Evolutionary conservation across 2,113 vertebrate genomes (phyloP), one percentile per base, ranked within the genome.

Genomic region (Leucoraja erinaceus): DNA sequence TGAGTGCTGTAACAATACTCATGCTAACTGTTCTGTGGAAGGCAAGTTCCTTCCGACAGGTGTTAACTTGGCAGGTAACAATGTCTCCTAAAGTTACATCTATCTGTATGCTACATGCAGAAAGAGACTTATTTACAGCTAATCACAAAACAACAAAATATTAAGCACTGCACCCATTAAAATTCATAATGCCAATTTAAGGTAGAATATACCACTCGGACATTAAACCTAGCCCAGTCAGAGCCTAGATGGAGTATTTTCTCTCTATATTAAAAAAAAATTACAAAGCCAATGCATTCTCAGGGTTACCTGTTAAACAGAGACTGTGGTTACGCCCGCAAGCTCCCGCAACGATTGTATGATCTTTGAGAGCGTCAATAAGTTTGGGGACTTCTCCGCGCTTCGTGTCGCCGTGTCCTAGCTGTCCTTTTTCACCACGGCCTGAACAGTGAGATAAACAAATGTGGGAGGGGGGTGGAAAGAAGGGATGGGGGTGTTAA

Each of bases 301-400:
- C 28, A 38, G 3, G 70, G 22, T 47, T 94, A 99, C 98, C 98
- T 70, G 98, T 99, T 81, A 99, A 95, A 0, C 97, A 98, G 93
- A 99, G 95, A 0, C 98, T 99, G 95, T 99, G 98, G 95, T 99
- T 99, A 0, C 98, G 96, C 12, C 98, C 98, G 33, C 98, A 99
- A 0, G 98, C 97, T 0, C 97, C 98, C 0, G 95, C 94, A 33
- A 99, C 98, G 0, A 99, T 96, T 93, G 95, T 95, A 9, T 98
- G 97, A 0, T 96, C 95, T n/a, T 96, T 96, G 59, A 99, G 96
- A 0, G 95, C 97, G 93, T 99, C 98, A 0, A 99, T 96, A 28
- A 97, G 94, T 94, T 97, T 97, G 0, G 98, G 98, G 0, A 97
- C 97, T 38, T 99, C 98, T n/a, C 99, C 96, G 2, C 98, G 96